Conservation (phyloP, 2,888 invertebrate species). For the Eulithis testata region DNA sequence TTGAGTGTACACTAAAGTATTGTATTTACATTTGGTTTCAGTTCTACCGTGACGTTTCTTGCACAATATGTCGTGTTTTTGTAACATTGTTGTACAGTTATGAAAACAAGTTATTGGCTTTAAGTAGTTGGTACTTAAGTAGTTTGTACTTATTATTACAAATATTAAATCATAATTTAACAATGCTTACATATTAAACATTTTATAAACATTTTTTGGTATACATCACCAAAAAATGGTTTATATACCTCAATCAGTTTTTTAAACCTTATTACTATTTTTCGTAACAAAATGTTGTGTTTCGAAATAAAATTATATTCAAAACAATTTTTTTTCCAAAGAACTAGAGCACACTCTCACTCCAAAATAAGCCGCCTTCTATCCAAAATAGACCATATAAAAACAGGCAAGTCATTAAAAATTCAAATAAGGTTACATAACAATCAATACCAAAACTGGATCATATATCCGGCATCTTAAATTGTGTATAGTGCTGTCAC, state of each 20-base stretch:
- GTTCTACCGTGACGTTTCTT: constrained; percentile 16
- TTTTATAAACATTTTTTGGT: too few species aligned
- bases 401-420: constrained; percentile 21
- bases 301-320: too few species aligned
- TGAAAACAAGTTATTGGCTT: constrained; percentile 17
- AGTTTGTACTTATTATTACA: neutral
- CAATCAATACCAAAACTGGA: constrained; percentile 38
- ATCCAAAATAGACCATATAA: constrained; percentile 13
- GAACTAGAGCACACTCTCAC: neutral
- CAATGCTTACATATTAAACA: too few species aligned
- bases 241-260: too few species aligned
- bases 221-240: too few species aligned
- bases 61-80: constrained; percentile 22
- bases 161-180: neutral
- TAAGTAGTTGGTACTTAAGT: neutral
- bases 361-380: constrained; percentile 14
- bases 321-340: neutral
- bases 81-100: constrained; percentile 8
- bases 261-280: too few species aligned
- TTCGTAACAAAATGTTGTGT: too few species aligned
- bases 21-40: constrained; percentile 13
- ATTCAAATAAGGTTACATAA: constrained; percentile 31
- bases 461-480: constrained; percentile 11
- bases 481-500: too few species aligned
- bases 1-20: constrained; percentile 8